These are phyloP conservation scores for Axinella damicornis DNA, from an alignment of 37 sponge, comb jelly and placozoan genomes.

Conservation along the genomic window DNA sequence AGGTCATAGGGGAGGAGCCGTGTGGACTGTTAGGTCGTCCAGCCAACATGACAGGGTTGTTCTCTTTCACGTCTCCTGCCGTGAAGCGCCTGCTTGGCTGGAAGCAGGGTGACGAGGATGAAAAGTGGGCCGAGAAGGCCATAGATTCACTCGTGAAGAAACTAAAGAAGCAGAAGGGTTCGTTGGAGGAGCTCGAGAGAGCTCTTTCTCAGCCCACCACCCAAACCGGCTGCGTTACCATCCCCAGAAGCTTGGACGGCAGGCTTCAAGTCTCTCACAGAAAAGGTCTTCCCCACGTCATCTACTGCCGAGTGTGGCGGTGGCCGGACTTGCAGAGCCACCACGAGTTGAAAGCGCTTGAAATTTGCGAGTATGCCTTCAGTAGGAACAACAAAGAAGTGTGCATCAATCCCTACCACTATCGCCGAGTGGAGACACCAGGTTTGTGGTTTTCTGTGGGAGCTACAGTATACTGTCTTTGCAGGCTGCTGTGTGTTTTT, in stretches of 20 bases:
- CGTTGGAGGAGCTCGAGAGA: conserved; percentile 96
- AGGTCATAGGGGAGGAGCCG: too few relatives aligned
- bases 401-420: conserved; percentile 99
- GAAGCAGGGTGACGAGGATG: conserved; percentile 99
- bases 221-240: conserved; percentile 92
- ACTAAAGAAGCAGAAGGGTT: conserved; percentile 96
- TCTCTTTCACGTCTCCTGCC: conserved; percentile 91
- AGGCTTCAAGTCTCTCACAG: conserved; percentile 98
- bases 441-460: conserved; percentile 53
- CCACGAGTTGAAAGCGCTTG: conserved; percentile 96
- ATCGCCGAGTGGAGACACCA: conserved; percentile 95
- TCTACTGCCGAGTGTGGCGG: conserved; percentile 99
- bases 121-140: conserved; percentile 98
- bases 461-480: too few relatives aligned
- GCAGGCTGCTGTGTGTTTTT: too few relatives aligned
- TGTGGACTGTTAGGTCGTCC: too few relatives aligned
- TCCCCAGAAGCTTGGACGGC: conserved; percentile 95
- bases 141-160: conserved; percentile 99
- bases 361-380: conserved; percentile 97
- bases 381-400: conserved; percentile 94
- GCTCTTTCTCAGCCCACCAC: conserved; percentile 90
- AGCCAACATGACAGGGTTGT: conserved; percentile 5
- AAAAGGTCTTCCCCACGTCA: conserved; percentile 98
- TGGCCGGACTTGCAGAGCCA: conserved; percentile 99
- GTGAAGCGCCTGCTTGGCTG: conserved; percentile 97